Conservation (phyloP, 2,797 vertebrate genomes). For the Cyclura pinguis region DNA sequence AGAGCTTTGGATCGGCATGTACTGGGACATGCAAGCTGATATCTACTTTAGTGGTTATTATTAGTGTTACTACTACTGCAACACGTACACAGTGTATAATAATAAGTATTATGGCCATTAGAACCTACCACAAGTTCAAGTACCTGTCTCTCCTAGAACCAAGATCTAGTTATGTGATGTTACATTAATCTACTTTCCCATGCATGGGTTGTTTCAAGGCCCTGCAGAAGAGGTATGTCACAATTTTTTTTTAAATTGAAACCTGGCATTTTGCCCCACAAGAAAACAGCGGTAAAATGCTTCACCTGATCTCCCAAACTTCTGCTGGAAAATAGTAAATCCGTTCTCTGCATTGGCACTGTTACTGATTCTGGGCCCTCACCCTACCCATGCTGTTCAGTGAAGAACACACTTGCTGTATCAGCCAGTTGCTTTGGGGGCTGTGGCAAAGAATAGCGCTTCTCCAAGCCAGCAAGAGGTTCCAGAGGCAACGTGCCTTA, state of each 20-base stretch:
- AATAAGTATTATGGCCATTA: background rate
- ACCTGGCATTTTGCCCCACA: background rate
- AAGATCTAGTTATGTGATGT: background rate
- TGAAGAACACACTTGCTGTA: too few relatives aligned
- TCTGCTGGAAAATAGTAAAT: background rate
- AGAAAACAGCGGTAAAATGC: background rate
- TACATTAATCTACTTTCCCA: too few relatives aligned
- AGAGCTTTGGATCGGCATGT: conserved; percentile 43
- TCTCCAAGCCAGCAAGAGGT: too few relatives aligned
- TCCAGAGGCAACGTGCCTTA: too few relatives aligned
- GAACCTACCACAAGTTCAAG: background rate
- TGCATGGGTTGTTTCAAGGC: background rate
- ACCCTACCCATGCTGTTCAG: background rate
- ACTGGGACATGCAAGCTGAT: conserved; percentile 56
- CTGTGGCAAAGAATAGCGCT: too few relatives aligned
- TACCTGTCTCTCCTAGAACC: background rate
- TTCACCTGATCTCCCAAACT: background rate
- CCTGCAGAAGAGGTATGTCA: background rate
- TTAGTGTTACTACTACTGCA: background rate
- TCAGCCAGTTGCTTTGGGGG: background rate
- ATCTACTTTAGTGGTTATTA: background rate
- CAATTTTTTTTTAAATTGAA: background rate
- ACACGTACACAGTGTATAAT: background rate
- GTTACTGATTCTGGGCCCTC: background rate
- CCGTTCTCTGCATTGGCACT: background rate